These are phyloP conservation scores for Uria aalge DNA, from an alignment of 2,113 vertebrate species.

Conservation along the genomic window DNA sequence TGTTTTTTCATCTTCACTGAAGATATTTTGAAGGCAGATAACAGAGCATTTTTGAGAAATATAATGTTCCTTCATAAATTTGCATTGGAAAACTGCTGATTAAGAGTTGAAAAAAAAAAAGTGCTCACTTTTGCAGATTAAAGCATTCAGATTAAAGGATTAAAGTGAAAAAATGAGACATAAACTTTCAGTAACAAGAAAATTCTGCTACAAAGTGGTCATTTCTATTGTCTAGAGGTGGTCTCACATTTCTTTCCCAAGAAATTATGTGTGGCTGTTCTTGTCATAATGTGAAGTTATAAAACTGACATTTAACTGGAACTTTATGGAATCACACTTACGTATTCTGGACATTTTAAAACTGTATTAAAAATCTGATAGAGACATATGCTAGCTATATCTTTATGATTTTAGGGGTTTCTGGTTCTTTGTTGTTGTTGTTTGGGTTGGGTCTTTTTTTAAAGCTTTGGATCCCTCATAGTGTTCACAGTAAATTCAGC, in stretches of 20 bases:
- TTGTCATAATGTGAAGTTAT: constrained; percentile 23
- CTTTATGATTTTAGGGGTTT: background rate
- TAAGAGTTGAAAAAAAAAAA: background rate
- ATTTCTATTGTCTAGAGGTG: constrained; percentile 48
- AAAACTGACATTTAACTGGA: constrained; percentile 37
- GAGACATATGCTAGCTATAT: background rate
- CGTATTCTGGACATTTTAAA: background rate
- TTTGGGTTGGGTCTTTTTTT: background rate
- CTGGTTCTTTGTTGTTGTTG: background rate
- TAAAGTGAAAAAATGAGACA: constrained; percentile 28
- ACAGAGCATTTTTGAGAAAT: constrained; percentile 14
- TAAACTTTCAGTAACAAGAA: constrained; percentile 54
- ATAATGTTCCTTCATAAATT: background rate
- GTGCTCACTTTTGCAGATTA: background rate
- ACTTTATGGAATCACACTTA: constrained; percentile 17
- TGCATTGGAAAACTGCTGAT: background rate
- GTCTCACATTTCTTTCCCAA: constrained; percentile 41
- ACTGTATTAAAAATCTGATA: background rate
- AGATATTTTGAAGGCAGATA: background rate
- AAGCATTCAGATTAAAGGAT: constrained; percentile 56
- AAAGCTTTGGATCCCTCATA: background rate
- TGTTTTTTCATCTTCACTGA: background rate
- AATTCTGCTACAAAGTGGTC: constrained; percentile 28
- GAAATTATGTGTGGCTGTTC: constrained; percentile 30
- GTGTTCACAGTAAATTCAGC: background rate